Conservation (phyloP, 35 echinoderm and acorn worm genomes). For the Ophioderma brevispina region DNA sequence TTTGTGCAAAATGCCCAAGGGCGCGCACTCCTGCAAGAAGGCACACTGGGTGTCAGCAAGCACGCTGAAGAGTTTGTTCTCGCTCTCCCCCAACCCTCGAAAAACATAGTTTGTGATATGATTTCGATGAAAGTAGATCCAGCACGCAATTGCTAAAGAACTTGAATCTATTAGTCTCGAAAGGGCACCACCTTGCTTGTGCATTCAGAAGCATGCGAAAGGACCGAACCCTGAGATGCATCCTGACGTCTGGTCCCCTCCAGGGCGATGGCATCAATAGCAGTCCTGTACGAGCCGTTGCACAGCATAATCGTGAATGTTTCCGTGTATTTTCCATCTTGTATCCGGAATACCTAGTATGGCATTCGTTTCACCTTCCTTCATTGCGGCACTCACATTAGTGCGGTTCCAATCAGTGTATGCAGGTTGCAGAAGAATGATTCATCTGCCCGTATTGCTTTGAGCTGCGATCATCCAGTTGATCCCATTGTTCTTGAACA, state of each 20-base stretch:
- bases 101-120: constrained; percentile 10
- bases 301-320: constrained; percentile 2
- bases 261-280: constrained; percentile 19
- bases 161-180: constrained; percentile 13
- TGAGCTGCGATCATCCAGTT: constrained; percentile 8
- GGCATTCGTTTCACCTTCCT: neutral
- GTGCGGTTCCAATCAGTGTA: constrained; percentile 7
- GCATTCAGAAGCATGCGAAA: no score
- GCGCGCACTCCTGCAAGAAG: constrained; percentile 15
- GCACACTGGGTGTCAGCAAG: constrained; percentile 11
- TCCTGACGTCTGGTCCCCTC: constrained; percentile 33
- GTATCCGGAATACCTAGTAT: neutral
- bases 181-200: no score
- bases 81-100: constrained; percentile 3
- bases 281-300: constrained; percentile 19
- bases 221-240: neutral
- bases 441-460: neutral
- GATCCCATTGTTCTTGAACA: neutral
- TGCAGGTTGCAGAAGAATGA: constrained; percentile 40
- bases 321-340: constrained; percentile 2
- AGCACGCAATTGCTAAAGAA: constrained; percentile 18
- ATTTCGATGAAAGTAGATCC: constrained; percentile 2
- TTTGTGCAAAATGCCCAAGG: constrained; percentile 47
- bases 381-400: constrained; percentile 9
- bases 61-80: constrained; percentile 1